Evolutionary conservation across 53 echinoderm and acorn worm genomes (phyloP), one percentile per base, ranked within the genome.

Genomic region (Echinarachnius parma): DNA sequence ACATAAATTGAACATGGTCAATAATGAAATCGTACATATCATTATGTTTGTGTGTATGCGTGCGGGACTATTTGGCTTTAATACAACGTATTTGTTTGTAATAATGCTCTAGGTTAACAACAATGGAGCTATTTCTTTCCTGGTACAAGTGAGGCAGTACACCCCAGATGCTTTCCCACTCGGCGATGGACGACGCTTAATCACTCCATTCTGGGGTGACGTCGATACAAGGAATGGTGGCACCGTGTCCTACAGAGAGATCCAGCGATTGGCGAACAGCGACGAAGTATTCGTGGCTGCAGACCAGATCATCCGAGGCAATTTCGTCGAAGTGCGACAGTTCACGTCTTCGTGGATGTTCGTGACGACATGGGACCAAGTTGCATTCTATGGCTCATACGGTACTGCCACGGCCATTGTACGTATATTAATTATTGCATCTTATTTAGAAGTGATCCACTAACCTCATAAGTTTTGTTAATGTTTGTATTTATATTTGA

Each of bases 191-290:
- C 39, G 78, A 2, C 52, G 62, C 9, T 29, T 87, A 9, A 69
- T 87, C 16, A 78, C 82, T 0, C 82, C 82, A 13, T 87, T 78
- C 52, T 87, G 78, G 65, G 66, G 33, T 25, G 83, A 87, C 47
- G 79, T 78, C 2, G 75, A 78, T 42, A 82, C 82, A 8, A 32
- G 34, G 2, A 18, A 34, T 23, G 72, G 82, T 14, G 87, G 87
- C 2, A 65, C 15, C n/a, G 11, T 83, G 4, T 78, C n/a, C 33
- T 82, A 65, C 32, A 72, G 87, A 3, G 74, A 55, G 14, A 50
- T 64, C 3, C 20, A 47, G 0, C 75, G 80, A n/a, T 29, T 27
- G 2, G 60, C 2, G 16, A 45, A 35, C 5, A 36, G 78, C 24
- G 82, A 82, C 1, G 78, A 45, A 8, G 0, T 87, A 15, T 82